phyloP scores from a whole-genome alignment of 2,797 vertebrate genomes.

The Carapus acus region DNA sequence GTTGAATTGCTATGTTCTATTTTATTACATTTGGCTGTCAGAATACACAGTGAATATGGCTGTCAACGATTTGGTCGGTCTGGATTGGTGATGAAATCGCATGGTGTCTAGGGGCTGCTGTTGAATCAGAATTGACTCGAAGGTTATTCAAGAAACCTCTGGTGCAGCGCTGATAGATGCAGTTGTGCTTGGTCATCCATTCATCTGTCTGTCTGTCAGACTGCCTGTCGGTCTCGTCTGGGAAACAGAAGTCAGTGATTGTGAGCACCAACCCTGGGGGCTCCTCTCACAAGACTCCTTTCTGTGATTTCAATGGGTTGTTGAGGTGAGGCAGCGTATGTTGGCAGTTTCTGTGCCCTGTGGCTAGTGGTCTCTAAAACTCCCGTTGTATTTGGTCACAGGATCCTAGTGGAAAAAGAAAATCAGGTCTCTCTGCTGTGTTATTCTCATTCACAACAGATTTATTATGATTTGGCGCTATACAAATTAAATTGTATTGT shows the following conservation, averaged over 20 bases:
- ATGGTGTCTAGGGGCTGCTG: neutral
- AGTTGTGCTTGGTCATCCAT: conserved; percentile 4
- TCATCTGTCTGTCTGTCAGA: neutral
- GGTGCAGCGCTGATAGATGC: conserved; percentile 14
- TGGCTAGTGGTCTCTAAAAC: conserved; percentile 18
- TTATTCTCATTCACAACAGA: too few relatives aligned
- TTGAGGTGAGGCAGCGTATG: conserved; percentile 25
- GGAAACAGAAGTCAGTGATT: conserved; percentile 41
- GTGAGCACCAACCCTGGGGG: conserved; percentile 31
- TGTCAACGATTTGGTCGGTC: neutral
- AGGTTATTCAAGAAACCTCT: conserved; percentile 2
- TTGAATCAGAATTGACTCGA: neutral
- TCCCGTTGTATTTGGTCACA: conserved; percentile 9
- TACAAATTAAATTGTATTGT: too few relatives aligned
- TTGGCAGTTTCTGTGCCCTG: conserved; percentile 14
- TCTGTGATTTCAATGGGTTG: conserved; percentile 22
- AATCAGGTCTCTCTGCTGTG: conserved; percentile 12
- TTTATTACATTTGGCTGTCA: conserved; percentile 3
- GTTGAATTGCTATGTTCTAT: too few relatives aligned
- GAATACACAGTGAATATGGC: neutral
- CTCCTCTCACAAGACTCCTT: conserved; percentile 49
- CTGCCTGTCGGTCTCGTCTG: conserved; percentile 5
- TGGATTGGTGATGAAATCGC: neutral
- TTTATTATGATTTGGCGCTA: too few relatives aligned
- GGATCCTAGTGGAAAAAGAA: conserved; percentile 15